Conservation (phyloP, 2,113 vertebrate genomes). For the Salvelinus alpinus region DNA sequence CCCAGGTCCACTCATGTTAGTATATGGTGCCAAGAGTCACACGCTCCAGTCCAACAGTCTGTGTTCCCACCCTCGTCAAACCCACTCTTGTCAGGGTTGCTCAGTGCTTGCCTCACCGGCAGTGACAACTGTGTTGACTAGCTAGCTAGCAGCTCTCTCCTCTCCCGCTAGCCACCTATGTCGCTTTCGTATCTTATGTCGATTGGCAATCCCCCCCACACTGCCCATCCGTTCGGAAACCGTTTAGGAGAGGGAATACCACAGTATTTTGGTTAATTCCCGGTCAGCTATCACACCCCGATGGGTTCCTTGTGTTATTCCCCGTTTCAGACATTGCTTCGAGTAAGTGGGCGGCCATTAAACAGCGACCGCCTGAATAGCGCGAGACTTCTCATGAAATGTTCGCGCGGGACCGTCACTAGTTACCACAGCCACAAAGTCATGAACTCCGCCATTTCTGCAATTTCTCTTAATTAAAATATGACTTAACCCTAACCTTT, state of each 20-base stretch:
- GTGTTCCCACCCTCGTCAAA: conserved; percentile 22
- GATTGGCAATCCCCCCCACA: conserved; percentile 38
- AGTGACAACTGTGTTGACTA: conserved; percentile 49
- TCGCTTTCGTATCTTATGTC: conserved; percentile 56
- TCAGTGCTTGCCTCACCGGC: conserved; percentile 44
- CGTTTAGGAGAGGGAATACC: conserved; percentile 59
- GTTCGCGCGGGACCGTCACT: too few species aligned
- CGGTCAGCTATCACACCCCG: conserved; percentile 71
- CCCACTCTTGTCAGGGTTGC: conserved; percentile 41
- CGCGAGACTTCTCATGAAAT: too few species aligned
- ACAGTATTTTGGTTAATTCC: conserved; percentile 22
- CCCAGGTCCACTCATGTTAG: conserved; percentile 81
- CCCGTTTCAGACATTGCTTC: conserved; percentile 60
- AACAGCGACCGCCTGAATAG: too few species aligned
- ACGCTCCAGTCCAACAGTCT: conserved; percentile 27
- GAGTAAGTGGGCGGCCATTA: conserved; percentile 70
- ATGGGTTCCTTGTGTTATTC: conserved; percentile 60
- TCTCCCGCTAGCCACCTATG: conserved; percentile 35
- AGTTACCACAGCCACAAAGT: too few species aligned
- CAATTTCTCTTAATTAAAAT: too few species aligned
- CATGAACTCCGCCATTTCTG: too few species aligned
- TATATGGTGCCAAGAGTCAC: conserved; percentile 23
- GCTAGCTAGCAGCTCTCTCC: conserved; percentile 39
- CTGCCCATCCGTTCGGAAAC: conserved; percentile 66
- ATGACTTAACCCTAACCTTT: too few species aligned